Conservation (phyloP, 2,797 vertebrate species). For the Aythya fuligula region DNA sequence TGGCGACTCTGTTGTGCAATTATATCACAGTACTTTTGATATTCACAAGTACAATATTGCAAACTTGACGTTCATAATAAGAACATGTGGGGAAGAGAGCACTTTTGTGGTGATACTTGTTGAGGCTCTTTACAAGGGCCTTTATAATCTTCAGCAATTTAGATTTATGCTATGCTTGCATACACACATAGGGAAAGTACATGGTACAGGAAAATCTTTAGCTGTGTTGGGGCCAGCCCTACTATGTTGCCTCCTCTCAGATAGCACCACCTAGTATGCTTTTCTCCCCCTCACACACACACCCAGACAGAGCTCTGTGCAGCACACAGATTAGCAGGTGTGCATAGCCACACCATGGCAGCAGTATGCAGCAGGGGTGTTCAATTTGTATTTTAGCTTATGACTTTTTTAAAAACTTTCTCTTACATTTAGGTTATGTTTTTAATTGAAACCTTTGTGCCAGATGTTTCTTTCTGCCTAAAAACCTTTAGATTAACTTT, state of each 20-base stretch:
- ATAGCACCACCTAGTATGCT: fast-evolving
- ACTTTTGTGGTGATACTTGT: background rate
- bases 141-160: background rate
- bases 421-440: background rate
- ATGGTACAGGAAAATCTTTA: background rate
- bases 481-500: background rate
- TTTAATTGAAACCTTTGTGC: background rate
- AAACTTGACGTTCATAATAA: background rate
- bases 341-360: background rate
- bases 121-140: background rate
- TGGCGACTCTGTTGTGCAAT: background rate
- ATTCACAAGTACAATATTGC: background rate
- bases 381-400: background rate
- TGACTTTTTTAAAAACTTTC: background rate
- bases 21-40: background rate
- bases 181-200: too few species aligned
- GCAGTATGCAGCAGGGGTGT: background rate
- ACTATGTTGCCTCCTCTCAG: too few species aligned
- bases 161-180: background rate
- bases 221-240: background rate
- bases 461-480: background rate
- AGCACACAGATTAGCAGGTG: background rate
- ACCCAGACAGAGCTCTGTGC: background rate
- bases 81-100: background rate
- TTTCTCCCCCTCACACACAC: fast-evolving